Percentiles rank a stretch among this genome's conserved stretches.
phyloP scores from a whole-genome alignment of 1,140 invertebrate species.

The Phenacoccus solenopsis region DNA sequence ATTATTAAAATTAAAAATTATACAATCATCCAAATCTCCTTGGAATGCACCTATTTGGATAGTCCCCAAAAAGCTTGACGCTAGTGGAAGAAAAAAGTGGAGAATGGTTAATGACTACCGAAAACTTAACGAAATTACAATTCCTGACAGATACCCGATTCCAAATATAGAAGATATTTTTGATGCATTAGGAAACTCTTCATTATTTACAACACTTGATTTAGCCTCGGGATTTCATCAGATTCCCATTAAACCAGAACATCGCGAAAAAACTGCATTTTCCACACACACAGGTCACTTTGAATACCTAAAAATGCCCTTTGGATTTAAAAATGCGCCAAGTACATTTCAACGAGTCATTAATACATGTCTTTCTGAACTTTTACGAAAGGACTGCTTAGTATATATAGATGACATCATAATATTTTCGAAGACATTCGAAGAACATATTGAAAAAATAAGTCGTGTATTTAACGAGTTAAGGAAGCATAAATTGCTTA shows the following conservation, averaged over 20 bases:
- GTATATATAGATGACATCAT: slow-evolving; percentile 21
- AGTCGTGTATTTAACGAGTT: too few relatives aligned
- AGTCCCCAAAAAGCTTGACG: slow-evolving; percentile 19
- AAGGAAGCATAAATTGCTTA: too few relatives aligned
- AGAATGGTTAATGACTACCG: slow-evolving; percentile 32
- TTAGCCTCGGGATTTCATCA: slow-evolving; percentile 38
- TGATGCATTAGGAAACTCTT: slow-evolving; percentile 30
- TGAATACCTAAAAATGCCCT: slow-evolving; percentile 35
- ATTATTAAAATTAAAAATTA: background rate
- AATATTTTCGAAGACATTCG: background rate
- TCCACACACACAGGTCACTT: slow-evolving; percentile 30
- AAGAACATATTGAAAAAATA: background rate
- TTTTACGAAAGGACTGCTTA: slow-evolving; percentile 24
- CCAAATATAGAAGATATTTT: slow-evolving; percentile 40
- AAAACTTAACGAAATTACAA: slow-evolving; percentile 32
- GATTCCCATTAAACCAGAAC: slow-evolving; percentile 32
- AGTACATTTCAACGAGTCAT: slow-evolving; percentile 36
- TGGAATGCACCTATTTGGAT: slow-evolving; percentile 18
- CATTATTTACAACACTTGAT: slow-evolving; percentile 38
- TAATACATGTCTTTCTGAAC: slow-evolving; percentile 28
- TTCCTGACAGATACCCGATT: slow-evolving; percentile 37
- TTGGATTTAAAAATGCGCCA: slow-evolving; percentile 34
- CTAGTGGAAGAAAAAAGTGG: slow-evolving; percentile 29
- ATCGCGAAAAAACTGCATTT: slow-evolving; percentile 38
- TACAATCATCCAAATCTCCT: slow-evolving; percentile 1